A percentile compares a stretch with the other conserved stretches of the same genome.
phyloP scores from a whole-genome alignment of 2,888 invertebrate genomes.

The Cylindroiulus punctatus region DNA sequence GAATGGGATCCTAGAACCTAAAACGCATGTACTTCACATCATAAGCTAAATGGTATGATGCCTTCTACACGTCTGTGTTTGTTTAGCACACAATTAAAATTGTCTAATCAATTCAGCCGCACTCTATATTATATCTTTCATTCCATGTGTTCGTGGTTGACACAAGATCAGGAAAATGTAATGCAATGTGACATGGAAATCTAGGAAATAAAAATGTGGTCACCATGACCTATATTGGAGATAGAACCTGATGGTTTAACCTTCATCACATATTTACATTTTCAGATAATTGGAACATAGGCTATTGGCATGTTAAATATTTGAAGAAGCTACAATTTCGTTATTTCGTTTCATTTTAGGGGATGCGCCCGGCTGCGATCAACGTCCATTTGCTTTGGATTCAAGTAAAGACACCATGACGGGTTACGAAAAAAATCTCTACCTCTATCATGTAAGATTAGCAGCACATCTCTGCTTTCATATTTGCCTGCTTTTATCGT shows the following conservation, averaged over 20 bases:
- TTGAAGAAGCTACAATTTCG: neutral
- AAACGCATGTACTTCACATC: too few relatives aligned
- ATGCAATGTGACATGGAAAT: too few relatives aligned
- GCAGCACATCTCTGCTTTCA: neutral
- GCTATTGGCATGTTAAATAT: neutral
- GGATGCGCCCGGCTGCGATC: constrained; percentile 60
- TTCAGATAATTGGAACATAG: neutral
- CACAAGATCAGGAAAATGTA: too few relatives aligned
- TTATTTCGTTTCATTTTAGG: constrained; percentile 57
- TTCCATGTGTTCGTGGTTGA: too few relatives aligned
- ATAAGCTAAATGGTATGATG: too few relatives aligned
- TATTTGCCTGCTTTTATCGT: neutral
- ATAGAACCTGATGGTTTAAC: neutral
- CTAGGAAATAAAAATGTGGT: too few relatives aligned
- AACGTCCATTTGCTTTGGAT: constrained; percentile 57
- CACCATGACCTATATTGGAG: too few relatives aligned
- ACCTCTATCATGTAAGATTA: constrained; percentile 79
- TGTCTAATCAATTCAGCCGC: too few relatives aligned
- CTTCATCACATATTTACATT: neutral
- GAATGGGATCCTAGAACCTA: too few relatives aligned
- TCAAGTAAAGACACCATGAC: constrained; percentile 73
- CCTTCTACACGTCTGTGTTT: too few relatives aligned
- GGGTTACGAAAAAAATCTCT: constrained; percentile 85
- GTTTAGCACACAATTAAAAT: too few relatives aligned
- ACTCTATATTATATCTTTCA: too few relatives aligned